These are phyloP conservation scores for Bombus affinis DNA, from an alignment of 1,140 invertebrate genomes.

Conservation along the genomic window DNA sequence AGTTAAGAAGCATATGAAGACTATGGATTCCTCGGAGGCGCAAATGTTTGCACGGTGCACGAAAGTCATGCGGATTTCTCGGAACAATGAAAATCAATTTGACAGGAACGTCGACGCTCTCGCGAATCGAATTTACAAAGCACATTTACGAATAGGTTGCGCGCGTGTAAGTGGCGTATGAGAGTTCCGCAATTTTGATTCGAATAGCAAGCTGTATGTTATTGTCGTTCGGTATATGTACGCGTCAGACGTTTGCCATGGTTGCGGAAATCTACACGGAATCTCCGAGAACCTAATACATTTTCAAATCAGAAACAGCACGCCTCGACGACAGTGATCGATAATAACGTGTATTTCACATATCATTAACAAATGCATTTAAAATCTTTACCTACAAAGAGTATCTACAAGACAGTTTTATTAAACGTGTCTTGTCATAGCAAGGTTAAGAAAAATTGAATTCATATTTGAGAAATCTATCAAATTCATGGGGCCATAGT, in stretches of 20 bases:
- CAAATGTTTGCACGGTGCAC: not conserved
- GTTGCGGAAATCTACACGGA: not conserved
- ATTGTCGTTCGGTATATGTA: slow-evolving; percentile 27
- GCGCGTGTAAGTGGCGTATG: slow-evolving; percentile 3
- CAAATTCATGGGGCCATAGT: not conserved
- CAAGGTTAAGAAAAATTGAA: too few species aligned
- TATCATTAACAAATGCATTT: not conserved
- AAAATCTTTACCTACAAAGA: slow-evolving; percentile 1
- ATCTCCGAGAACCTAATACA: not conserved
- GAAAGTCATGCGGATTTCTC: not conserved
- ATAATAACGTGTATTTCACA: not conserved
- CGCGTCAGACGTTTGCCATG: slow-evolving; percentile 37
- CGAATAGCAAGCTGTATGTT: slow-evolving; percentile 24
- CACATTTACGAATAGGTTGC: not conserved
- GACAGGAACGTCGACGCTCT: not conserved
- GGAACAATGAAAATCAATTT: slow-evolving; percentile 13
- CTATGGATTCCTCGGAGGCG: not conserved
- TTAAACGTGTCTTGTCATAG: not conserved
- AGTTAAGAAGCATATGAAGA: not conserved
- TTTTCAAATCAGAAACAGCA: not conserved
- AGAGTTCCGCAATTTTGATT: slow-evolving; percentile 43
- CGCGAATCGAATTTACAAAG: slow-evolving; percentile 12
- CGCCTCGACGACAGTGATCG: not conserved
- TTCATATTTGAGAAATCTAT: too few species aligned
- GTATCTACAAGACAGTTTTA: not conserved